phyloP scores from a whole-genome alignment of 2,888 invertebrate genomes.

The Cerceris ruficornis region DNA sequence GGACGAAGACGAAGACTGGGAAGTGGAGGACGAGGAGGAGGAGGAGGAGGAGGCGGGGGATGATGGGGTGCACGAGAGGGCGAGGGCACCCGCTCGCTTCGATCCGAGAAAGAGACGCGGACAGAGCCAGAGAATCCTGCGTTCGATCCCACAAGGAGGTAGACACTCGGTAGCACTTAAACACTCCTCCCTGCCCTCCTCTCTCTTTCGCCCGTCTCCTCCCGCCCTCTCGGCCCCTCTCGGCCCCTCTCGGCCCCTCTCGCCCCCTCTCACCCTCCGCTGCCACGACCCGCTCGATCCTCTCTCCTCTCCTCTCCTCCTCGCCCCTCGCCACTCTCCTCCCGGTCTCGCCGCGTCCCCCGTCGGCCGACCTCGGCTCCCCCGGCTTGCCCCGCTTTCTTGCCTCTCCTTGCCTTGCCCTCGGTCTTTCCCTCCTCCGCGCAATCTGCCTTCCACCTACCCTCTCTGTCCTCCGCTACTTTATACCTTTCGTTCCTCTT shows the following conservation, averaged over 20 bases:
- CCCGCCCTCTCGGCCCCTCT: constrained; percentile 43
- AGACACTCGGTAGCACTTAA: constrained; percentile 80
- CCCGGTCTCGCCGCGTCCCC: too few species aligned
- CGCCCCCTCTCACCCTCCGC: constrained; percentile 47
- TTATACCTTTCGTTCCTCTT: constrained; percentile 54
- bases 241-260: constrained; percentile 44
- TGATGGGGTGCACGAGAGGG: constrained; percentile 49
- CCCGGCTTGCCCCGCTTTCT: too few species aligned
- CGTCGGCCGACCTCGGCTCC: too few species aligned
- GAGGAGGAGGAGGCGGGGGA: constrained; percentile 40
- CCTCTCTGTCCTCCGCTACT: constrained; percentile 39
- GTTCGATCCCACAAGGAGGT: constrained; percentile 79
- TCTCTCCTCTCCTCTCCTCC: neutral
- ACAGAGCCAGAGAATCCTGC: constrained; percentile 71
- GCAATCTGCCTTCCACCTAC: constrained; percentile 49
- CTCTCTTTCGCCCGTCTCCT: constrained; percentile 50
- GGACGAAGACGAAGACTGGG: constrained; percentile 66
- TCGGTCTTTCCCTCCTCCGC: constrained; percentile 45
- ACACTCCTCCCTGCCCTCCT: constrained; percentile 66
- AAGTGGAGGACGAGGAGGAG: constrained; percentile 42
- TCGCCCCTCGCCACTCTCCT: neutral
- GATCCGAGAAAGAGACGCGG: constrained; percentile 80
- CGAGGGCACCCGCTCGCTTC: constrained; percentile 69
- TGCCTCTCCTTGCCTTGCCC: too few species aligned
- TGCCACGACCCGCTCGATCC: constrained; percentile 21